A percentile compares a stretch with the other conserved stretches of the same genome.
phyloP scores from a whole-genome alignment of 2,888 invertebrate genomes.

The Diarsia mendica region DNA sequence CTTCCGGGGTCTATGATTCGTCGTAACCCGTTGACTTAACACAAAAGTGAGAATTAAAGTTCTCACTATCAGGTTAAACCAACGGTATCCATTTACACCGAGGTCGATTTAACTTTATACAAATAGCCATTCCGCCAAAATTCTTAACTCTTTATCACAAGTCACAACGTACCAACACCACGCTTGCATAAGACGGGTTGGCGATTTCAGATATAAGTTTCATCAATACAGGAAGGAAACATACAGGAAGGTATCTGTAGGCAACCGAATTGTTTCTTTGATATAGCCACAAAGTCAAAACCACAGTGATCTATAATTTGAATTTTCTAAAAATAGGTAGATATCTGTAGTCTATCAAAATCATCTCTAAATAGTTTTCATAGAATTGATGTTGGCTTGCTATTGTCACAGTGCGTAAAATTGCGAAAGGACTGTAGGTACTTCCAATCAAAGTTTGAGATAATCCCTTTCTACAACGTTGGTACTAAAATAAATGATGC shows the following conservation, averaged over 20 bases:
- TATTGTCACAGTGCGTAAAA: no score
- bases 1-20: neutral
- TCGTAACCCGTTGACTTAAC: no score
- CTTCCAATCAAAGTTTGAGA: neutral
- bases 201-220: neutral
- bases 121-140: no score
- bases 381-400: neutral
- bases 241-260: neutral
- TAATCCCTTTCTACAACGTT: slow-evolving; percentile 14
- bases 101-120: neutral
- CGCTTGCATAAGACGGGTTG: no score
- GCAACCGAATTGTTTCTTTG: neutral
- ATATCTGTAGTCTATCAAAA: neutral
- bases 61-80: neutral
- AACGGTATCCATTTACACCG: neutral
- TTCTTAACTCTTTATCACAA: no score
- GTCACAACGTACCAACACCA: no score
- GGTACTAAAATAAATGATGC: slow-evolving; percentile 9
- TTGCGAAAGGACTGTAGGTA: no score
- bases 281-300: neutral
- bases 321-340: no score
- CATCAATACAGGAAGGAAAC: no score
- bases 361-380: neutral
- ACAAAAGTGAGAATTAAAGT: no score
- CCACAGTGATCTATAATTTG: neutral